Evolutionary conservation across 2,888 invertebrate species (phyloP).

Genomic region (Geotrupes spiniger): DNA sequence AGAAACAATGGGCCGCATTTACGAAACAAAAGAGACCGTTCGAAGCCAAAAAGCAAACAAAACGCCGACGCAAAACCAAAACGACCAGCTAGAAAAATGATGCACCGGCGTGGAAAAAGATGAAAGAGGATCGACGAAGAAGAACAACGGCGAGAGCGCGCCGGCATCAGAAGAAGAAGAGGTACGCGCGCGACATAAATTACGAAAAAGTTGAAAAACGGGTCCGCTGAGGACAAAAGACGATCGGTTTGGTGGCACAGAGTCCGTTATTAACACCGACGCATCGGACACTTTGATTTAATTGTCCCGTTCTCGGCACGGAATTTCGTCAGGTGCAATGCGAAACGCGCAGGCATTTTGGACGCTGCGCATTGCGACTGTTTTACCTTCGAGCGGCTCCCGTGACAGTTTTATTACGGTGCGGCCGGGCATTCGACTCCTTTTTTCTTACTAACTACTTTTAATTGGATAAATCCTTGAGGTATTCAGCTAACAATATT

Average conservation of each 20-base stretch:
- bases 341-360: slow-evolving; percentile 30
- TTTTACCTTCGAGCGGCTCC: slow-evolving; percentile 28
- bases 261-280: slow-evolving; percentile 41
- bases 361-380: slow-evolving; percentile 26
- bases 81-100: slow-evolving; percentile 21
- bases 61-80: slow-evolving; percentile 27
- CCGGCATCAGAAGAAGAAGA: neutral
- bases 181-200: slow-evolving; percentile 37
- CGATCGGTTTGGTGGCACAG: slow-evolving; percentile 37
- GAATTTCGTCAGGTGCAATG: slow-evolving; percentile 44
- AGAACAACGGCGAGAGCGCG: slow-evolving; percentile 32
- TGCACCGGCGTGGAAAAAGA: slow-evolving; percentile 20
- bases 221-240: slow-evolving; percentile 27
- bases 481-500: slow-evolving; percentile 19
- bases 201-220: slow-evolving; percentile 35
- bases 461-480: slow-evolving; percentile 26
- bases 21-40: slow-evolving; percentile 34
- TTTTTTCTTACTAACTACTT: slow-evolving; percentile 26
- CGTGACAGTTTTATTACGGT: slow-evolving; percentile 38
- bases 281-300: slow-evolving; percentile 46
- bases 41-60: slow-evolving; percentile 24
- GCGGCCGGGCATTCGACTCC: slow-evolving; percentile 28
- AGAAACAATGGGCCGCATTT: slow-evolving; percentile 39
- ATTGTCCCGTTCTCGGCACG: slow-evolving; percentile 41
- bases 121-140: slow-evolving; percentile 18